Evolutionary conservation across 2,797 vertebrate genomes (phyloP).

Genomic region (Neosalanx taihuensis): DNA sequence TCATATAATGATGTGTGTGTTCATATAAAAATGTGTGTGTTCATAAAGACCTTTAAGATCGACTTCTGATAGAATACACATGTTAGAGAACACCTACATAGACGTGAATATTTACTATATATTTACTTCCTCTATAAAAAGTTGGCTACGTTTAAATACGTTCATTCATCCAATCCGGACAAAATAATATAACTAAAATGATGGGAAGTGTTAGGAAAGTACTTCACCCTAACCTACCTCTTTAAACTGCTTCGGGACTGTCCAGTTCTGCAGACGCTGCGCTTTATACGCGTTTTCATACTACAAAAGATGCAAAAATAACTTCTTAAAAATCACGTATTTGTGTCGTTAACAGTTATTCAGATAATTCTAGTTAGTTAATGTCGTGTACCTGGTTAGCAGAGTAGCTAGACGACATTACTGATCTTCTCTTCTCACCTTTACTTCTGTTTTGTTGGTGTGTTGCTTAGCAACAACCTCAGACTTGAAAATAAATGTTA

Average conservation of each 20-base stretch:
- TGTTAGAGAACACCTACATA: no score
- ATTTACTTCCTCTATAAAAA: no score
- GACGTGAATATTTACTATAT: no score
- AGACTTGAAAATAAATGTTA: neutral
- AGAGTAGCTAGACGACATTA: slow-evolving; percentile 69
- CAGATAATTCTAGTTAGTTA: neutral
- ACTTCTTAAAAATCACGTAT: neutral
- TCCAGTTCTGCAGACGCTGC: slow-evolving; percentile 79
- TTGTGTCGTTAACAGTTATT: no score
- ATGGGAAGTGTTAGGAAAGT: neutral
- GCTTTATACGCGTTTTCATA: slow-evolving; percentile 76
- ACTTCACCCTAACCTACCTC: slow-evolving; percentile 60
- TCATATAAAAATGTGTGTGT: no score
- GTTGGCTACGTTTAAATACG: no score
- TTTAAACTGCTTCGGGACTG: slow-evolving; percentile 60
- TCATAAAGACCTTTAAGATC: no score
- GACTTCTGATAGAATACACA: no score
- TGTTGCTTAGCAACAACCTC: slow-evolving; percentile 48
- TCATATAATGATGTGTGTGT: no score
- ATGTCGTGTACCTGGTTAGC: slow-evolving; percentile 68
- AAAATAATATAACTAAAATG: neutral
- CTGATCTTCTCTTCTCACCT: neutral
- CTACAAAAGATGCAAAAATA: slow-evolving; percentile 51
- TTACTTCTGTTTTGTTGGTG: slow-evolving; percentile 16
- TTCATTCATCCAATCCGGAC: neutral